Evolutionary conservation across 2,113 vertebrate genomes (phyloP).

Genomic region (Lucifuga dentata): DNA sequence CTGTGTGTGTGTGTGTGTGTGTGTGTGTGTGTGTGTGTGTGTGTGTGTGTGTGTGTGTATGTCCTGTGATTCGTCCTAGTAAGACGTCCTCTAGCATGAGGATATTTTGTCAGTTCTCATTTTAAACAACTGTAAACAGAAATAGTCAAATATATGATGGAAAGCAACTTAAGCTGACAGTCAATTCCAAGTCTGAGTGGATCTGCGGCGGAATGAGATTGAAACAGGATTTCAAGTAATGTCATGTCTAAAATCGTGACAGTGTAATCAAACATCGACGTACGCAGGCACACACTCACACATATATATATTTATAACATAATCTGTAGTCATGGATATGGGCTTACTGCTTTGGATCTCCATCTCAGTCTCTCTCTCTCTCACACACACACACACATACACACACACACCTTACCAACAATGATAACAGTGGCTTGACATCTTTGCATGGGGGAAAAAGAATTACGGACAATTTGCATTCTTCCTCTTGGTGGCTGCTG

Average conservation of each 20-base stretch:
- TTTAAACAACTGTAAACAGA: constrained; percentile 47
- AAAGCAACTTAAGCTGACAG: constrained; percentile 56
- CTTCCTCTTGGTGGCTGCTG: constrained; percentile 25
- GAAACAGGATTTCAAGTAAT: constrained; percentile 54
- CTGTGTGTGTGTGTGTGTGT: not conserved
- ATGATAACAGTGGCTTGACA: constrained; percentile 26
- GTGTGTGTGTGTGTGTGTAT: not conserved
- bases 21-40: constrained; percentile 1
- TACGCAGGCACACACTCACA: constrained; percentile 22
- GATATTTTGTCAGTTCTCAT: constrained; percentile 53
- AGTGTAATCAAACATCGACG: constrained; percentile 65
- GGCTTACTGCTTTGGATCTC: constrained; percentile 52
- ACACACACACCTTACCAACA: not conserved
- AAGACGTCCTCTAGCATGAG: not conserved
- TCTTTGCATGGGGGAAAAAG: constrained; percentile 9
- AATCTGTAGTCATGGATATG: constrained; percentile 64
- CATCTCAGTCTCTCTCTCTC: not conserved
- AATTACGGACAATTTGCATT: constrained; percentile 10
- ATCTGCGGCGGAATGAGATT: constrained; percentile 47
- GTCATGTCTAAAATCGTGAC: constrained; percentile 58
- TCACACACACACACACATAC: constrained; percentile 37
- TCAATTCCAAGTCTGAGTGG: constrained; percentile 43
- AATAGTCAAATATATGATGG: constrained; percentile 45
- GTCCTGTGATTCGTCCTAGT: not conserved
- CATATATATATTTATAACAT: constrained; percentile 60